A percentile compares a stretch with the other conserved stretches of the same genome.
These are phyloP conservation scores for Neoascia interrupta DNA, from an alignment of 2,888 invertebrate species.

Conservation along the genomic window DNA sequence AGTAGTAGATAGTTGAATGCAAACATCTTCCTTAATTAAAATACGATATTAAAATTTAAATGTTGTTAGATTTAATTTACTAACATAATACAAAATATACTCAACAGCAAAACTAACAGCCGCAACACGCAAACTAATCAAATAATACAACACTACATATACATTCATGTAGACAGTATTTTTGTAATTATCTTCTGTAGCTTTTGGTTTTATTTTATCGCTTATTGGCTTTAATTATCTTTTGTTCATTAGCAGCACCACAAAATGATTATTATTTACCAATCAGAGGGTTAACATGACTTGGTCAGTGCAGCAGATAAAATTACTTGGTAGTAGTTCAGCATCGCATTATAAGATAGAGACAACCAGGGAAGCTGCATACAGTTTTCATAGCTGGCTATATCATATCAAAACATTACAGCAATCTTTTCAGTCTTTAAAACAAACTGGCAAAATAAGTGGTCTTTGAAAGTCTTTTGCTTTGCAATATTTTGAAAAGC, in stretches of 20 bases:
- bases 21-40: background rate
- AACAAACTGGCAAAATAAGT: too few species aligned
- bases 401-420: too few species aligned
- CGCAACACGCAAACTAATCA: background rate
- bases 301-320: slow-evolving; percentile 13
- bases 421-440: too few species aligned
- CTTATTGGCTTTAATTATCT: slow-evolving; percentile 21
- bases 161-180: background rate
- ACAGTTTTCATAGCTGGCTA: too few species aligned
- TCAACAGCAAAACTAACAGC: slow-evolving; percentile 21
- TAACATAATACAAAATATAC: slow-evolving; percentile 3
- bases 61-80: slow-evolving; percentile 14
- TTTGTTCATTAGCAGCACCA: slow-evolving; percentile 52
- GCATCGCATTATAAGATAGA: too few species aligned
- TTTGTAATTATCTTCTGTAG: slow-evolving; percentile 5
- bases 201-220: slow-evolving; percentile 15
- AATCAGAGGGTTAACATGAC: slow-evolving; percentile 27
- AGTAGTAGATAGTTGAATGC: slow-evolving; percentile 33
- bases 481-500: too few species aligned
- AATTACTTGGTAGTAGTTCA: too few species aligned
- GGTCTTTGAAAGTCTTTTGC: too few species aligned
- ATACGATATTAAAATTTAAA: background rate
- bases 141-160: slow-evolving; percentile 23
- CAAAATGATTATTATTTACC: slow-evolving; percentile 60
- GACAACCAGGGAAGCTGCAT: too few species aligned